Evolutionary conservation across 2,888 invertebrate species (phyloP).

Genomic region (Zele albiditarsus): DNA sequence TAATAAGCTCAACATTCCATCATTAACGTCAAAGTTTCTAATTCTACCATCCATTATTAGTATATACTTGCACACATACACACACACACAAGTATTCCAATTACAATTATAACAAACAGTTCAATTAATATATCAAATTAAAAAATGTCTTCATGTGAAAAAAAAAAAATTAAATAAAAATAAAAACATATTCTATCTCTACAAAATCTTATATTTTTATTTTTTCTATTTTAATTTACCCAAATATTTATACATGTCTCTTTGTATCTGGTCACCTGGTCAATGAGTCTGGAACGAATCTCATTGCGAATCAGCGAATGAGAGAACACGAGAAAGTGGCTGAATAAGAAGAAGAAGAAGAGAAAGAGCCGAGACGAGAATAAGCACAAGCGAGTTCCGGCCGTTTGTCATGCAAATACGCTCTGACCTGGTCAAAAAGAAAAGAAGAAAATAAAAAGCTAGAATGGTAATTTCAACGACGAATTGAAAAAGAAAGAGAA

Average conservation of each 20-base stretch:
- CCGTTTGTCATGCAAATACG: constrained; percentile 38
- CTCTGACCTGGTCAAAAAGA: constrained; percentile 19
- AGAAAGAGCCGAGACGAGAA: constrained; percentile 13
- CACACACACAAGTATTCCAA: too few relatives aligned
- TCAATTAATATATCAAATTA: too few relatives aligned
- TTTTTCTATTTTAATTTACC: neutral
- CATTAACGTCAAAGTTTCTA: neutral
- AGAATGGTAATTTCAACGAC: constrained; percentile 28
- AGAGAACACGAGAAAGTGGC: neutral
- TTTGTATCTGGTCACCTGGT: neutral
- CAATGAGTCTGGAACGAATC: neutral
- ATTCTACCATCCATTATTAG: neutral
- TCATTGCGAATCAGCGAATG: neutral
- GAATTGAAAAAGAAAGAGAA: neutral
- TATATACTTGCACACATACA: too few relatives aligned
- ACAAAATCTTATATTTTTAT: too few relatives aligned
- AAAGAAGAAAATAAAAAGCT: neutral
- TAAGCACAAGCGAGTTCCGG: constrained; percentile 18
- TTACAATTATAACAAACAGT: too few relatives aligned
- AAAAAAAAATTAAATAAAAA: too few relatives aligned
- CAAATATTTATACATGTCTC: neutral
- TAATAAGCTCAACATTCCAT: neutral
- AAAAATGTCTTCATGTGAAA: too few relatives aligned
- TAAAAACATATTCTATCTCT: too few relatives aligned
- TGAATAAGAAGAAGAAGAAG: neutral